Evolutionary conservation across 1,140 invertebrate genomes (phyloP).

Genomic region (Euwallacea fornicatus): DNA sequence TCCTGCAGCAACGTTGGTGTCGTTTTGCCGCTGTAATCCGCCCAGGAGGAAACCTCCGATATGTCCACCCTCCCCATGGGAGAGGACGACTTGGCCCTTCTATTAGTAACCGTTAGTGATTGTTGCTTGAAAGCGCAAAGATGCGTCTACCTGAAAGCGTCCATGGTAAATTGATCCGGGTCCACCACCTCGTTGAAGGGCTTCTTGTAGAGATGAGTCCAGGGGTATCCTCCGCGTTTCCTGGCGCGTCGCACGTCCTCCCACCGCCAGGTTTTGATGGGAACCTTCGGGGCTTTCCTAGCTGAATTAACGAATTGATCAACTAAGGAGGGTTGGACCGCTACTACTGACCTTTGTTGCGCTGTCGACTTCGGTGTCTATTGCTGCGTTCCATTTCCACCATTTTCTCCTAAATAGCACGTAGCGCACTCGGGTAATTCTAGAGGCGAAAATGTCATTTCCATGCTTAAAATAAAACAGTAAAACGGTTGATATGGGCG

Average conservation of each 20-base stretch:
- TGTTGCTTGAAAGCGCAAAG: not conserved
- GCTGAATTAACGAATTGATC: slow-evolving; percentile 39
- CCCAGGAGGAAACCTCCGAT: slow-evolving; percentile 34
- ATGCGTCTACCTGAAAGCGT: slow-evolving; percentile 34
- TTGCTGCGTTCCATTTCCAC: slow-evolving; percentile 9
- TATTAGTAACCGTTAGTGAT: not conserved
- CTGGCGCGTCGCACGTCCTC: slow-evolving; percentile 66
- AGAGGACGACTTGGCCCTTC: slow-evolving; percentile 37
- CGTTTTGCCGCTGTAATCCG: slow-evolving; percentile 27
- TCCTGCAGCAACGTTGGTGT: slow-evolving; percentile 23
- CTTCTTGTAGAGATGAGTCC: slow-evolving; percentile 62
- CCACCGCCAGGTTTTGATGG: slow-evolving; percentile 71
- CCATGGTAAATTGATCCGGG: slow-evolving; percentile 46
- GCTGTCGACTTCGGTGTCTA: slow-evolving; percentile 3
- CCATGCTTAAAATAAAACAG: slow-evolving; percentile 17
- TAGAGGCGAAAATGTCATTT: slow-evolving; percentile 6
- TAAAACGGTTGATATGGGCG: not conserved
- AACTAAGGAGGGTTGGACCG: not conserved
- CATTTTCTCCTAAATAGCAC: slow-evolving; percentile 2
- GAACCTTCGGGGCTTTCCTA: slow-evolving; percentile 59
- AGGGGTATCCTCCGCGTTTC: slow-evolving; percentile 66
- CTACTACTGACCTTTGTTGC: slow-evolving; percentile 12
- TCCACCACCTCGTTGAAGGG: slow-evolving; percentile 46
- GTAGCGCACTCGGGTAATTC: not conserved
- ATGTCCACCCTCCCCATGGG: slow-evolving; percentile 37